These are phyloP conservation scores for Schizopygopsis malacanthus DNA, from an alignment of 2,797 vertebrate genomes.

Conservation along the genomic window DNA sequence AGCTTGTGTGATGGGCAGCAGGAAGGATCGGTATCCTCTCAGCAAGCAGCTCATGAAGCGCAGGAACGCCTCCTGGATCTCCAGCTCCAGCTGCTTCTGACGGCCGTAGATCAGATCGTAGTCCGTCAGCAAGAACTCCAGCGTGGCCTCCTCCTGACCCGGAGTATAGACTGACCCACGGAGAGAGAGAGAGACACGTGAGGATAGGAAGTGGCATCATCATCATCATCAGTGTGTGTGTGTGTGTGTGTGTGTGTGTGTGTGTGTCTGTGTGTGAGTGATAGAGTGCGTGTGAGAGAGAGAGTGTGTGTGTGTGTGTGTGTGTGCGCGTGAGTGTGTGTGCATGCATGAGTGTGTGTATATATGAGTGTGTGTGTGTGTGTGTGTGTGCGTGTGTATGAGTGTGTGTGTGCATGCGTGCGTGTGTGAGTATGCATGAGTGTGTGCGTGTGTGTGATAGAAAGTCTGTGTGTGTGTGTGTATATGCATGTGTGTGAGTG, in stretches of 20 bases:
- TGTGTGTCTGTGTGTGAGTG: background rate
- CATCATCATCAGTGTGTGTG: background rate
- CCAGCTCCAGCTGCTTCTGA: conserved; percentile 90
- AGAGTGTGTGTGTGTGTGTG: no score
- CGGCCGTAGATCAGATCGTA: conserved; percentile 88
- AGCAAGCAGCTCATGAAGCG: conserved; percentile 93
- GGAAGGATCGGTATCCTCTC: conserved; percentile 86
- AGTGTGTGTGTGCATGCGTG: no score
- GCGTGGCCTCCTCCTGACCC: conserved; percentile 87
- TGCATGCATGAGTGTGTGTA: no score
- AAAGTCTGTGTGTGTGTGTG: background rate
- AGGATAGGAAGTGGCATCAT: background rate
- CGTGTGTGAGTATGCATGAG: no score
- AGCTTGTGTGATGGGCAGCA: conserved; percentile 89
- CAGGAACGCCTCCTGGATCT: conserved; percentile 90
- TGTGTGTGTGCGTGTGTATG: no score
- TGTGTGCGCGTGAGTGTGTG: no score
- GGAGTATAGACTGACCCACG: conserved; percentile 82
- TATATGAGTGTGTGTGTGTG: no score
- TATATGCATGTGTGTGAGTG: no score
- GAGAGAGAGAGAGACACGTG: background rate
- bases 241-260: background rate
- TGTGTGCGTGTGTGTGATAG: no score
- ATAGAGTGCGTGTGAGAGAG: no score
- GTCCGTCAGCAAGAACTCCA: conserved; percentile 91